Percentiles rank a stretch among this genome's conserved stretches.
These are phyloP conservation scores for Candidula unifasciata DNA, from an alignment of 2,888 invertebrate species.

Conservation along the genomic window DNA sequence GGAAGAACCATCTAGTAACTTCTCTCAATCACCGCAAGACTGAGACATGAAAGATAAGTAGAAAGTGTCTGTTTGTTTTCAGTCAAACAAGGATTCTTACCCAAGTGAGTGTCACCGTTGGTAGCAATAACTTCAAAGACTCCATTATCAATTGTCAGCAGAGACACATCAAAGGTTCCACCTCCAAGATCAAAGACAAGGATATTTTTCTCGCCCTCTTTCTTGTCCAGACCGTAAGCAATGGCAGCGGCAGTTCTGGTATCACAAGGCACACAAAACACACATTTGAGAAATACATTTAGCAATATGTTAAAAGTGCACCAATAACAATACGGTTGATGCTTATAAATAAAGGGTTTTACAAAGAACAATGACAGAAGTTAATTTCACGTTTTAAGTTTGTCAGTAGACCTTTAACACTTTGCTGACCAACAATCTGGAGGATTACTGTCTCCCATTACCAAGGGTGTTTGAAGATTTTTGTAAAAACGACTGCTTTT, in stretches of 20 bases:
- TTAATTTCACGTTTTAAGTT: too few relatives aligned
- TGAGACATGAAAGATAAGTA: neutral
- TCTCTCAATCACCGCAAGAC: neutral
- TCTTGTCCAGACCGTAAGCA: conserved; percentile 97
- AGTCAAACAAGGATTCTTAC: conserved; percentile 60
- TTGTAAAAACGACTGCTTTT: too few relatives aligned
- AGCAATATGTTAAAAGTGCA: too few relatives aligned
- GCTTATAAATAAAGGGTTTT: too few relatives aligned
- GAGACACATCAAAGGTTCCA: conserved; percentile 99
- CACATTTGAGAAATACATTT: too few relatives aligned
- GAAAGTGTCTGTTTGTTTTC: neutral
- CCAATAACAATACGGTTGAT: too few relatives aligned
- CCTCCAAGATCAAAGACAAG: conserved; percentile 99
- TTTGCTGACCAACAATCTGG: too few relatives aligned
- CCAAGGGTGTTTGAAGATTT: too few relatives aligned
- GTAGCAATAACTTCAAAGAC: conserved; percentile 94
- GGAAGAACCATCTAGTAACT: too few relatives aligned
- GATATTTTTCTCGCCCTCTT: conserved; percentile 98
- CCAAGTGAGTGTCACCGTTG: conserved; percentile 97
- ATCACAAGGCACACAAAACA: conserved; percentile 34
- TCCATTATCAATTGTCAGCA: conserved; percentile 98
- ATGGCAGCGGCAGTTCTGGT: conserved; percentile 92
- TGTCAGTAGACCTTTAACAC: too few relatives aligned
- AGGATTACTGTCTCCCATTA: too few relatives aligned
- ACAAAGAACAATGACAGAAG: too few relatives aligned